Percentiles rank a stretch among this genome's conserved stretches.
These are phyloP conservation scores for Epizoanthus scotinus DNA, from an alignment of 92 coral and sea anemone genomes.

Conservation along the genomic window DNA sequence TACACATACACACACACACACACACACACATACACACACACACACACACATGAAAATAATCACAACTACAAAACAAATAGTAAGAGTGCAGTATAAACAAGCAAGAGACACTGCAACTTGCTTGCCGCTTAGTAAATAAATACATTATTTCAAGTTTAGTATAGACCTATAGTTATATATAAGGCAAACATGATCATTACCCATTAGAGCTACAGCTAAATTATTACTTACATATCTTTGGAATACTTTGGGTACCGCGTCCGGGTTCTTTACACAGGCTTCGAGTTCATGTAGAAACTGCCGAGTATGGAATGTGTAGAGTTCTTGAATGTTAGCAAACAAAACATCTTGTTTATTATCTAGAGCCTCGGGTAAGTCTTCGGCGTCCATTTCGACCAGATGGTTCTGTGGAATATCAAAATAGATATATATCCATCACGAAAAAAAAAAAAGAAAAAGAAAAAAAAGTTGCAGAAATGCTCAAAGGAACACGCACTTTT, in stretches of 20 bases:
- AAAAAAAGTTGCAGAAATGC: neutral
- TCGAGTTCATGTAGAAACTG: constrained; percentile 88
- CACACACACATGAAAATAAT: no score
- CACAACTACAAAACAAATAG: no score
- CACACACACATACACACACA: no score
- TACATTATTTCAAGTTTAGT: no score
- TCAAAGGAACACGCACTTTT: no score
- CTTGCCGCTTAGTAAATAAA: no score
- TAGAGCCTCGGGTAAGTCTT: constrained; percentile 83
- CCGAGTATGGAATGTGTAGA: constrained; percentile 87
- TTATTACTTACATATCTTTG: constrained; percentile 74
- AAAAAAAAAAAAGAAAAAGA: no score
- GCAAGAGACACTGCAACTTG: no score
- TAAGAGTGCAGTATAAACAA: no score
- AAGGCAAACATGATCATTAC: neutral
- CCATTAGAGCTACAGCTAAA: neutral
- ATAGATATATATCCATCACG: neutral
- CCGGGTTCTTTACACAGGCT: constrained; percentile 84
- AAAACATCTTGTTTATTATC: constrained; percentile 67
- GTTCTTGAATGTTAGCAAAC: constrained; percentile 86
- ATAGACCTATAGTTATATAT: no score
- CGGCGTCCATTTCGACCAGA: constrained; percentile 91
- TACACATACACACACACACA: no score
- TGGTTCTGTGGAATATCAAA: constrained; percentile 66
- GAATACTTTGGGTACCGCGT: constrained; percentile 77